Percentiles rank a stretch among this genome's conserved stretches.
phyloP scores from a whole-genome alignment of 2,888 invertebrate species.

The Melinaea menophilus region DNA sequence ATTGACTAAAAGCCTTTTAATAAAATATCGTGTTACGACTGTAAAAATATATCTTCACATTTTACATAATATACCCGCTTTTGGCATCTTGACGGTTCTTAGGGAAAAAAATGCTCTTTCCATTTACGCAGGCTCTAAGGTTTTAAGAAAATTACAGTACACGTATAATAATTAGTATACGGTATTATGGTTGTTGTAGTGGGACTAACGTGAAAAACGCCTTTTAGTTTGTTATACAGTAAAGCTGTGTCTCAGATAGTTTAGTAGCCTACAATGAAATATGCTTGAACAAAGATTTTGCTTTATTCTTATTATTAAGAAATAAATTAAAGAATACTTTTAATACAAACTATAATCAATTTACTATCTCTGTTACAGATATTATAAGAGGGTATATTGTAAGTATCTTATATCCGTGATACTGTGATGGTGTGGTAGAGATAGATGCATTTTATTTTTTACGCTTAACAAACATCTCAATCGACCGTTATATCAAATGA shows the following conservation, averaged over 20 bases:
- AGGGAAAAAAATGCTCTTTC: constrained; percentile 56
- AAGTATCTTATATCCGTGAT: constrained; percentile 10
- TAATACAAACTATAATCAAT: not conserved
- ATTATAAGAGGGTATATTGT: constrained; percentile 13
- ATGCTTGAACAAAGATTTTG: constrained; percentile 1
- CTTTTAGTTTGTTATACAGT: constrained; percentile 20
- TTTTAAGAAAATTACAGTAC: constrained; percentile 36
- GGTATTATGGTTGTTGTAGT: constrained; percentile 33
- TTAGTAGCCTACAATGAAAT: constrained; percentile 7
- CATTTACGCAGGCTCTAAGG: constrained; percentile 45
- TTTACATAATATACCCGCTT: constrained; percentile 41
- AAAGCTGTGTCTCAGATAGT: constrained; percentile 25
- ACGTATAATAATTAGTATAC: constrained; percentile 28
- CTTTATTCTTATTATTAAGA: not conserved
- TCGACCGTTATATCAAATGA: constrained; percentile 8
- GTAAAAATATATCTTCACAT: constrained; percentile 37
- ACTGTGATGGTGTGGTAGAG: not conserved
- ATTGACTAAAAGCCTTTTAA: constrained; percentile 34
- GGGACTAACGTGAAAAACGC: constrained; percentile 29
- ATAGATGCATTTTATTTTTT: constrained; percentile 1
- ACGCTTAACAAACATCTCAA: not conserved
- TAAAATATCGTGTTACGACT: constrained; percentile 38
- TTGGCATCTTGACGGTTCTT: constrained; percentile 40
- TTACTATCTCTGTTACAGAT: constrained; percentile 19
- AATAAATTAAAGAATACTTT: not conserved